Base-by-base conservation (phyloP, 1,140 invertebrate genomes). In the Pseudomyrmex gracilis region DNA sequence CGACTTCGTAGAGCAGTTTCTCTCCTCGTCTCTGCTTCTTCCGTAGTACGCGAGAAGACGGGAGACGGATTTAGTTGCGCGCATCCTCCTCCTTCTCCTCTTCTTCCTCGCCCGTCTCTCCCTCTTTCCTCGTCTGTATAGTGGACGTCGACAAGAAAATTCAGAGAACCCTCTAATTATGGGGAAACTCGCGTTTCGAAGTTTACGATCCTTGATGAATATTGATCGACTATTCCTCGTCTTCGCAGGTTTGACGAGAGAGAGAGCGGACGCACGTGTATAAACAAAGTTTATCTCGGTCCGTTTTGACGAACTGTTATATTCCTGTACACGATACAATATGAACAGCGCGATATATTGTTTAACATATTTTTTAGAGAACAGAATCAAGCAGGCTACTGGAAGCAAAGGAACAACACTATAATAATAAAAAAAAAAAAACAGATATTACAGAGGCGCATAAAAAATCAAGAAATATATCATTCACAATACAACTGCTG, bases 181-280 rank as follows among this genome's bases (percentile, higher is more conserved):
- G 60, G 60, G 60, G 73, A 66, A 76, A 64, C 76, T 80, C 53
- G 64, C 66, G 20, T 45, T 58, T 57, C 12, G 15, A 43, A 80
- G 70, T 82, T 82, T 74, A 74, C 70, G 70, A 63, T 82, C 70
- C 78, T 74, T 82, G 68, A 64, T 82, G 67, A 82, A 82, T 73
- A 82, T 82, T 73, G 78, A 74, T 80, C 66, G 64, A n/a, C 64
- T 34, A 78, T 78, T 24, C 55, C 34, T 17, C 43, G 76, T 70
- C 66, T 80, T 80, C 45, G 66, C 53, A 45, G 24, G 7, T 22
- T 47, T 43, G 20, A 68, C 24, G 45, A 43, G 49, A 61, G 9
- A 43, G 4, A 34, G 34, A 34, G 5, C 34, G 7, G 5, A 2
- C 66, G 1, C 47, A 10, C 17, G 67, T 63, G 8, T 58, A 20